A percentile compares a stretch with the other conserved stretches of the same genome.
Evolutionary conservation across 2,888 invertebrate genomes (phyloP).

Genomic region (Argyresthia albistria): DNA sequence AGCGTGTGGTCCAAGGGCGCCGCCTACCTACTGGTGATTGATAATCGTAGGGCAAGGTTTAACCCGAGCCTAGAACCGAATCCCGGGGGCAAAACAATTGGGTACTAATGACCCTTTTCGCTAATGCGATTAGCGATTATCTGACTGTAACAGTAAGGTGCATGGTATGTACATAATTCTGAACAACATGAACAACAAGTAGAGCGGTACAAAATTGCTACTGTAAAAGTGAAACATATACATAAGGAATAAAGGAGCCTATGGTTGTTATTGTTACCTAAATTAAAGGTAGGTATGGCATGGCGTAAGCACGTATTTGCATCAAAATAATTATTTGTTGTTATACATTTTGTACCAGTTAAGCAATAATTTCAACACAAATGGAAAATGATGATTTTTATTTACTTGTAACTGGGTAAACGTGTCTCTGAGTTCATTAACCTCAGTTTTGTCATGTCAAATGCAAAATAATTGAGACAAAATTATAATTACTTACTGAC

Average conservation of each 20-base stretch:
- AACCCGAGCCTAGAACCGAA: conserved; percentile 21
- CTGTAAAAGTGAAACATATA: too few relatives aligned
- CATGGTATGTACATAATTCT: too few relatives aligned
- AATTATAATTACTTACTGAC: background rate
- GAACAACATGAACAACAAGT: too few relatives aligned
- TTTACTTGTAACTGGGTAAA: conserved; percentile 35
- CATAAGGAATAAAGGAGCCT: too few relatives aligned
- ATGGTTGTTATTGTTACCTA: too few relatives aligned
- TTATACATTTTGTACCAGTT: background rate
- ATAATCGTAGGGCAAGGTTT: conserved; percentile 25
- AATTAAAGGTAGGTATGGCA: background rate
- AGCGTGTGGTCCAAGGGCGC: conserved; percentile 44
- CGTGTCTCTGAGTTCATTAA: conserved; percentile 42
- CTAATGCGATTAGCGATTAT: too few relatives aligned
- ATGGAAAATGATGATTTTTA: conserved; percentile 33
- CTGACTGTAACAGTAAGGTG: too few relatives aligned
- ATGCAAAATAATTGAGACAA: background rate
- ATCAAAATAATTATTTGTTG: background rate
- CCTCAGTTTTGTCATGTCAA: conserved; percentile 14
- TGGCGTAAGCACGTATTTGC: background rate
- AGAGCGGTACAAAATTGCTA: too few relatives aligned
- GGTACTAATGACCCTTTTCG: conserved; percentile 37
- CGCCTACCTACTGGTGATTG: conserved; percentile 7
- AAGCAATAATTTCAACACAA: conserved; percentile 20
- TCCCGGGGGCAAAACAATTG: conserved; percentile 49